Evolutionary conservation across 2,888 invertebrate species (phyloP).

Genomic region (Nomada ferruginata): DNA sequence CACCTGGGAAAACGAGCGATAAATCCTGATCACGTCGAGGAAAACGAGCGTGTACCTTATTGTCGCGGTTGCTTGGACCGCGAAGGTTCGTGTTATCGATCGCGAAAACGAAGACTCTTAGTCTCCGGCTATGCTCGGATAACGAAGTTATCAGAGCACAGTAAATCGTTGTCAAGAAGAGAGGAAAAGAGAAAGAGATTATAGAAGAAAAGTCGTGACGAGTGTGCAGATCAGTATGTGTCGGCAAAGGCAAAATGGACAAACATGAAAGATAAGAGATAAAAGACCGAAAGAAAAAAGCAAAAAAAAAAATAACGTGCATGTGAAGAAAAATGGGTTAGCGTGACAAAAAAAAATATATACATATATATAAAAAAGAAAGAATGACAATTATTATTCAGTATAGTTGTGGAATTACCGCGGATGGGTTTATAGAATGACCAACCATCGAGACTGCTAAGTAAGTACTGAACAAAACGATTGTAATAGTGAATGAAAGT

Average conservation of each 20-base stretch:
- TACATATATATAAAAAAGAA: background rate
- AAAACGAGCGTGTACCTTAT: slow-evolving; percentile 6
- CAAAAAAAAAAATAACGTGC: background rate
- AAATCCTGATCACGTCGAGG: background rate
- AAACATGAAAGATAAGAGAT: background rate
- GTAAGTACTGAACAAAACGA: slow-evolving; percentile 75
- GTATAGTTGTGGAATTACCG: slow-evolving; percentile 51
- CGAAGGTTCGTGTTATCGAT: slow-evolving; percentile 20
- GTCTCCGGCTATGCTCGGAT: slow-evolving; percentile 7
- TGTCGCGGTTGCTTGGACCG: slow-evolving; percentile 5
- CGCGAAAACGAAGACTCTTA: slow-evolving; percentile 5
- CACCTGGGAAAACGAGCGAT: background rate
- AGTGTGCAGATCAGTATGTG: slow-evolving; percentile 7
- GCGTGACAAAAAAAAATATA: slow-evolving; percentile 9
- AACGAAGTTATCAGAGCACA: slow-evolving; percentile 17
- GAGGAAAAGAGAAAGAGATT: slow-evolving; percentile 3
- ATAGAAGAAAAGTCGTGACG: slow-evolving; percentile 8
- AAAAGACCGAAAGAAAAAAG: background rate
- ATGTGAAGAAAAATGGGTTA: slow-evolving; percentile 10
- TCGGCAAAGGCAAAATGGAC: background rate
- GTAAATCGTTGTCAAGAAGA: slow-evolving; percentile 28
- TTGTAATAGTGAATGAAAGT: slow-evolving; percentile 78
- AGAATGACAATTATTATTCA: slow-evolving; percentile 29
- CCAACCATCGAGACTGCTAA: slow-evolving; percentile 63
- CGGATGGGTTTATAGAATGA: slow-evolving; percentile 59